These are phyloP conservation scores for Hylaea fasciaria DNA, from an alignment of 2,888 invertebrate genomes.

Conservation along the genomic window DNA sequence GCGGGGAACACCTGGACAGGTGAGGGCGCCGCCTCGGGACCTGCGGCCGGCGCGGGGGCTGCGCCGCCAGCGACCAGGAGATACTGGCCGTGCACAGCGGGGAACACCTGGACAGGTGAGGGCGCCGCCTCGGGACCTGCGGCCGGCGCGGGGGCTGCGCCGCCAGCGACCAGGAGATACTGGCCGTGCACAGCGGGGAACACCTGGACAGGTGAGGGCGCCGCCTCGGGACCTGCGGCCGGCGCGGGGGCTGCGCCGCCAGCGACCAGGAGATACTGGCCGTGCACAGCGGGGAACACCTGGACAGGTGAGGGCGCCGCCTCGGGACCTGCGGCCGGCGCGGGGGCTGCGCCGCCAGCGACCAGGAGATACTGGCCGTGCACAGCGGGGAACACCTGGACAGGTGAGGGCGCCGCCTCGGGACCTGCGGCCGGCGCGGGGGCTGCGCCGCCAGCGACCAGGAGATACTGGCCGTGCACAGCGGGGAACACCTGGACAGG, in stretches of 20 bases:
- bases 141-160: constrained; percentile 86
- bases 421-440: constrained; percentile 67
- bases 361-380: constrained; percentile 88
- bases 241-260: constrained; percentile 86
- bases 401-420: constrained; percentile 74
- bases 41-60: constrained; percentile 85
- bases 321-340: constrained; percentile 76
- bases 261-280: constrained; percentile 89
- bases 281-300: constrained; percentile 84
- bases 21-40: constrained; percentile 74
- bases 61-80: constrained; percentile 87
- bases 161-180: constrained; percentile 88
- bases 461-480: constrained; percentile 89
- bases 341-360: constrained; percentile 84
- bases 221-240: constrained; percentile 81
- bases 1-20: constrained; percentile 72
- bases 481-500: constrained; percentile 72
- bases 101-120: constrained; percentile 67
- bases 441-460: constrained; percentile 86
- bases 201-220: constrained; percentile 63
- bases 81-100: constrained; percentile 88
- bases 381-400: constrained; percentile 82
- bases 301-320: constrained; percentile 58
- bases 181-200: constrained; percentile 86
- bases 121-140: constrained; percentile 77